Evolutionary conservation across 1,140 invertebrate species (phyloP).

Genomic region (Bicyclus anynana): DNA sequence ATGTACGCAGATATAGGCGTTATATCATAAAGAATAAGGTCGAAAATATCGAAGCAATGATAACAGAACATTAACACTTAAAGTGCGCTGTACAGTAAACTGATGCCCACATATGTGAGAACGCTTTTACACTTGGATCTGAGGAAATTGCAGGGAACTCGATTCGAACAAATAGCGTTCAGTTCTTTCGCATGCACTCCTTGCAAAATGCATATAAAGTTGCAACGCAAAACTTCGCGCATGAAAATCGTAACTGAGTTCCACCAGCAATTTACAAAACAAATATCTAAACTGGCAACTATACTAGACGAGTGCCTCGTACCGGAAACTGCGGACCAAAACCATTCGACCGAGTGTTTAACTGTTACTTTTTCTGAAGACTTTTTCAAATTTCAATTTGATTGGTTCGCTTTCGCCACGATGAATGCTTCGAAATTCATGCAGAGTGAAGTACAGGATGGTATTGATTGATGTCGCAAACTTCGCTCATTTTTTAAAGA

Average conservation of each 20-base stretch:
- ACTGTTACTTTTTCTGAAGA: neutral
- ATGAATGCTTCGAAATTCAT: neutral
- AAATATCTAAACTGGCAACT: constrained; percentile 22
- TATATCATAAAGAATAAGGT: neutral
- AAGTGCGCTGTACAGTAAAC: constrained; percentile 19
- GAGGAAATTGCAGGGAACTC: constrained; percentile 44
- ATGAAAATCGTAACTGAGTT: constrained; percentile 29
- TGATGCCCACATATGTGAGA: constrained; percentile 39
- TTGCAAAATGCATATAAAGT: constrained; percentile 38
- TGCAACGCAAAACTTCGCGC: constrained; percentile 34
- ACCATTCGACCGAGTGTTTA: neutral
- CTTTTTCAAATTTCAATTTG: neutral
- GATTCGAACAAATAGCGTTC: constrained; percentile 41
- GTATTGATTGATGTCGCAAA: too few species aligned
- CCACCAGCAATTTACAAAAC: constrained; percentile 35
- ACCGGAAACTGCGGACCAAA: constrained; percentile 10
- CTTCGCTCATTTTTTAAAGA: too few species aligned
- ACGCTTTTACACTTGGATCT: constrained; percentile 46
- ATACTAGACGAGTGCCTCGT: neutral
- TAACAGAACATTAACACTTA: neutral
- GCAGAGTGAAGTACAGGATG: too few species aligned
- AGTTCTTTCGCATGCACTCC: constrained; percentile 41
- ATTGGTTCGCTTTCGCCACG: neutral
- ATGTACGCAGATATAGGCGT: neutral
- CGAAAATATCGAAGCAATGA: constrained; percentile 5